Percentiles rank a stretch among this genome's conserved stretches.
Conservation (phyloP, 2,888 invertebrate genomes). For the Plebejus melissa region DNA sequence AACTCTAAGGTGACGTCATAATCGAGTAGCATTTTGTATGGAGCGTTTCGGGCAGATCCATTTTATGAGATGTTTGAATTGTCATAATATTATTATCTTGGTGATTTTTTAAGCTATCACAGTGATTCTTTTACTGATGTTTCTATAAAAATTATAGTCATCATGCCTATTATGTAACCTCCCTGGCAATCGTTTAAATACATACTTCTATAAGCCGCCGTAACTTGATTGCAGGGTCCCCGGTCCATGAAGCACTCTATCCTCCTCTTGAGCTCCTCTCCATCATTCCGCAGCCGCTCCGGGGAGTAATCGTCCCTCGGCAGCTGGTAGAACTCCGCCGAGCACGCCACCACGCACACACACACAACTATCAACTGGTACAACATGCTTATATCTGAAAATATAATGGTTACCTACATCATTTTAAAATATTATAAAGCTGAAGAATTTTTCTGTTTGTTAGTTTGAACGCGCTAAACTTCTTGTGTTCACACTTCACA, state of each 20-base stretch:
- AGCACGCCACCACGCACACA: neutral
- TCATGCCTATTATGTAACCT: neutral
- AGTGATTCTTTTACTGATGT: too few relatives aligned
- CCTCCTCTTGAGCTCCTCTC: neutral
- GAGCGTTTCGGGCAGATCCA: too few relatives aligned
- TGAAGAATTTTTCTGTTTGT: too few relatives aligned
- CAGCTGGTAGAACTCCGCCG: neutral
- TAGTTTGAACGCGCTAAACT: too few relatives aligned
- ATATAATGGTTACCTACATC: neutral
- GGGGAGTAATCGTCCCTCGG: conserved; percentile 10
- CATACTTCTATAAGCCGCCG: neutral
- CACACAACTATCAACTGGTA: neutral
- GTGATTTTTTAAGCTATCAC: too few relatives aligned
- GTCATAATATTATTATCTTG: too few relatives aligned
- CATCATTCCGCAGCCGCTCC: neutral
- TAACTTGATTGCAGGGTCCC: neutral
- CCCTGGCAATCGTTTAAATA: neutral
- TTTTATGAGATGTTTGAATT: too few relatives aligned
- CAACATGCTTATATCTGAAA: conserved; percentile 12
- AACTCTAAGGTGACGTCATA: too few relatives aligned
- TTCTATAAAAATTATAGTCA: too few relatives aligned
- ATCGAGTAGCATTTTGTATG: too few relatives aligned
- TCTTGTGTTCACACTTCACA: too few relatives aligned
- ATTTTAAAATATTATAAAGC: neutral
- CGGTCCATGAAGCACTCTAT: neutral